Conservation (phyloP, 2,113 vertebrate species). For the Psittacula cyanocephala region DNA sequence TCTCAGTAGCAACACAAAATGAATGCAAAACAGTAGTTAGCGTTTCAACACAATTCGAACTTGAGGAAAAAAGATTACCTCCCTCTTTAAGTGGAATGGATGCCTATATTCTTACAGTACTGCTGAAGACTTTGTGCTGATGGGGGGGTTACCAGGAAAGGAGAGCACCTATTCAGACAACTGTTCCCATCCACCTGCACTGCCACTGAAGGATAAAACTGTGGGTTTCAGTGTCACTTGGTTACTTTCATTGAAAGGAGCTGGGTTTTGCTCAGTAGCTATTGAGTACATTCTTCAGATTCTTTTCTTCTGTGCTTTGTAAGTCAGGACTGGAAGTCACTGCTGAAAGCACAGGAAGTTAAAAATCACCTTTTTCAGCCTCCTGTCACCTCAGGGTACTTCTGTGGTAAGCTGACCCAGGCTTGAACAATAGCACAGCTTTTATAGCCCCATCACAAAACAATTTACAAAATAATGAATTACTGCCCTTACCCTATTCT, state of each 20-base stretch:
- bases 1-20: background rate
- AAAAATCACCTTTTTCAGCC: slow-evolving; percentile 22
- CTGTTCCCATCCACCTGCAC: background rate
- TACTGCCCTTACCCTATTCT: background rate
- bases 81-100: background rate
- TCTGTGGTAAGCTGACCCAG: background rate
- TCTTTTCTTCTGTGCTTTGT: slow-evolving; percentile 1
- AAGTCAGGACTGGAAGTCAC: background rate
- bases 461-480: background rate
- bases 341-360: slow-evolving; percentile 41
- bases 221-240: background rate
- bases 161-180: background rate
- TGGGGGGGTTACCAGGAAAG: background rate
- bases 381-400: slow-evolving; percentile 23
- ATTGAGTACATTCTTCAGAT: slow-evolving; percentile 6
- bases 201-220: background rate
- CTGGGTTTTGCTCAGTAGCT: background rate
- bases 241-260: background rate
- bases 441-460: background rate
- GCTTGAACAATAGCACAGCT: background rate
- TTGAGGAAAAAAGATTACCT: background rate
- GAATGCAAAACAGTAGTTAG: background rate
- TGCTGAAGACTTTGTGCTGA: background rate
- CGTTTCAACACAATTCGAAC: background rate
- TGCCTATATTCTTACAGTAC: background rate